These are phyloP conservation scores for Cryptocheilus praepositus DNA, from an alignment of 2,888 invertebrate species.

Conservation along the genomic window DNA sequence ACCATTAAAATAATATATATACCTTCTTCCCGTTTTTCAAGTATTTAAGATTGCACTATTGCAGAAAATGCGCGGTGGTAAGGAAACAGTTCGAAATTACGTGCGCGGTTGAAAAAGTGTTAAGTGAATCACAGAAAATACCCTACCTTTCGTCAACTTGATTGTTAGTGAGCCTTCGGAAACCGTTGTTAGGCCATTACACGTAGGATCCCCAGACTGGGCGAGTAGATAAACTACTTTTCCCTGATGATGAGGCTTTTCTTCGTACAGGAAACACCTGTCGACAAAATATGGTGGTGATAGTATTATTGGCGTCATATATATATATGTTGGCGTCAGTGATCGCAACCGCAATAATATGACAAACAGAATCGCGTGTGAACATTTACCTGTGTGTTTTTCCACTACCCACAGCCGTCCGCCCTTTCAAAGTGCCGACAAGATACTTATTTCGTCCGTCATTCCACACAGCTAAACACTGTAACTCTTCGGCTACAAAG, in stretches of 20 bases:
- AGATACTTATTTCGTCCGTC: constrained; percentile 88
- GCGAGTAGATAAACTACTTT: constrained; percentile 82
- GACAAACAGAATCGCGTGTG: too few species aligned
- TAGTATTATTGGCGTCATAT: too few species aligned
- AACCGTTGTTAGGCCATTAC: constrained; percentile 85
- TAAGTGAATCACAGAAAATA: constrained; percentile 22
- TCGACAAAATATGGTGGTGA: not conserved
- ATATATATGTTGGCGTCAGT: too few species aligned
- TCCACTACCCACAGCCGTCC: constrained; percentile 80
- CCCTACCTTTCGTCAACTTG: constrained; percentile 83
- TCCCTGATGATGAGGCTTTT: constrained; percentile 69
- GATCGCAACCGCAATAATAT: too few species aligned
- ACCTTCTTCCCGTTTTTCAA: too few species aligned
- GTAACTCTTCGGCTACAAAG: constrained; percentile 84
- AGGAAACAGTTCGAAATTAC: too few species aligned
- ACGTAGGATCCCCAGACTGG: constrained; percentile 88
- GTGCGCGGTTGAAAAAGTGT: too few species aligned
- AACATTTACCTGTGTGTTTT: constrained; percentile 83
- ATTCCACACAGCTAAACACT: constrained; percentile 89
- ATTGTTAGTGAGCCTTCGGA: constrained; percentile 87
- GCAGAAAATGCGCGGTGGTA: too few species aligned
- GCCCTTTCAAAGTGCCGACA: constrained; percentile 83
- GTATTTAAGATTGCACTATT: too few species aligned
- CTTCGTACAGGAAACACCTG: constrained; percentile 88
- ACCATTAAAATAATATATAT: too few species aligned